Base-by-base conservation (phyloP, 2,888 invertebrate genomes). In the Laothoe populi region DNA sequence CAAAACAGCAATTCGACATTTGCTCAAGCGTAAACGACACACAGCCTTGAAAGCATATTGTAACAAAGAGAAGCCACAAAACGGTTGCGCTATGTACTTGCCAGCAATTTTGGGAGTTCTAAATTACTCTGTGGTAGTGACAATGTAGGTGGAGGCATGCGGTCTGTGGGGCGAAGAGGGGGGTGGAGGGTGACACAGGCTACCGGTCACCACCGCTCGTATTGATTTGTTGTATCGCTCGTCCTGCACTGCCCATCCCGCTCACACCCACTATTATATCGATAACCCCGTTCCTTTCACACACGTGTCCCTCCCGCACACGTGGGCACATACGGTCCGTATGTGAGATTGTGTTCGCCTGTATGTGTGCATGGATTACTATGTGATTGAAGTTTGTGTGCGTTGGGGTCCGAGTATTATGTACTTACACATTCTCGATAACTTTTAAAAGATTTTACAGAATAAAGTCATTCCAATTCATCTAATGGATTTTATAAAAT, bases 141-240 rank as follows among this genome's bases (percentile, higher is more conserved):
- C 92, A 90, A 90, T 91, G 88, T 87, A 86, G 89, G 92, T 83
- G 88, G 88, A 83, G 91, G 86, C 84, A 86, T 90, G 90, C 88
- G 92, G 90, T 90, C 87, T 82, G 78, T 74, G 83, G 76, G 81
- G 75, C 70, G 78, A 63, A 69, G 73, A 72, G 74, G 66, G 73
- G 61, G 65, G 64, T 67, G 75, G 74, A 78, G 73, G 76, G 80
- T 75, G 78, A 79, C 84, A 84, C 87, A 79, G 87, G 93, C 92
- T 93, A 93, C 93, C 92, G 93, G 93, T 93, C 93, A 93, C 90
- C 89, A 90, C 90, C 92, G 91, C 90, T 88, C 92, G 93, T 93
- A 93, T 93, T 93, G 93, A 93, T 93, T 93, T 93, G 93, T 93
- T 93, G 93, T 93, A 93, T 93, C 93, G 93, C 87, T 92, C 90